Conservation (phyloP, 2,888 invertebrate genomes). For the Apotomis betuletana region DNA sequence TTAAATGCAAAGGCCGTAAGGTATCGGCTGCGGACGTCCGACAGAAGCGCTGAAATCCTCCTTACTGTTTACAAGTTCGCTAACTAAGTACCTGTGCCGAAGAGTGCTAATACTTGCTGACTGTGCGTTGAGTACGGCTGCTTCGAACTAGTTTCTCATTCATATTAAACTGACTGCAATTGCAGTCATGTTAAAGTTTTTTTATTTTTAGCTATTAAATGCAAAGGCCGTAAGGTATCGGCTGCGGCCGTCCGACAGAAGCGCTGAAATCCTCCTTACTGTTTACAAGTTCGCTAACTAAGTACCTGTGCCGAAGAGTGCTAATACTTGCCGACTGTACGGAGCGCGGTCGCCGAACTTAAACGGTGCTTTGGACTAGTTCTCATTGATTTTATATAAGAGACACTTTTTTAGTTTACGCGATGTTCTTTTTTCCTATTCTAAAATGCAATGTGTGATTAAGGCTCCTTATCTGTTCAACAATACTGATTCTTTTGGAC, state of each 20-base stretch:
- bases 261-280: slow-evolving; percentile 40
- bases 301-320: slow-evolving; percentile 26
- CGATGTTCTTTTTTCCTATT: background rate
- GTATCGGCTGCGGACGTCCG: background rate
- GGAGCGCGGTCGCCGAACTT: slow-evolving; percentile 22
- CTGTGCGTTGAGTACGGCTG: slow-evolving; percentile 20
- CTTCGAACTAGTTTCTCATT: slow-evolving; percentile 15
- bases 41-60: slow-evolving; percentile 39
- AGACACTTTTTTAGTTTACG: background rate
- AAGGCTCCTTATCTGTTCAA: too few species aligned
- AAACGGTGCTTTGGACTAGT: slow-evolving; percentile 21
- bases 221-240: background rate
- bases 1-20: background rate
- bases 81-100: slow-evolving; percentile 31
- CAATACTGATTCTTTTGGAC: too few species aligned
- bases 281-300: slow-evolving; percentile 43
- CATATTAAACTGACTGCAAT: background rate
- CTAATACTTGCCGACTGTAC: slow-evolving; percentile 31
- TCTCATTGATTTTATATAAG: slow-evolving; percentile 18
- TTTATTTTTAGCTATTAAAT: background rate
- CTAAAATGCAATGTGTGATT: background rate
- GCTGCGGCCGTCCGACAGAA: slow-evolving; percentile 15
- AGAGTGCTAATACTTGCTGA: slow-evolving; percentile 29
- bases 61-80: slow-evolving; percentile 42
- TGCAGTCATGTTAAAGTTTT: too few species aligned